These are phyloP conservation scores for Salvelinus sp. DNA, from an alignment of 2,113 vertebrate species.

Conservation along the genomic window DNA sequence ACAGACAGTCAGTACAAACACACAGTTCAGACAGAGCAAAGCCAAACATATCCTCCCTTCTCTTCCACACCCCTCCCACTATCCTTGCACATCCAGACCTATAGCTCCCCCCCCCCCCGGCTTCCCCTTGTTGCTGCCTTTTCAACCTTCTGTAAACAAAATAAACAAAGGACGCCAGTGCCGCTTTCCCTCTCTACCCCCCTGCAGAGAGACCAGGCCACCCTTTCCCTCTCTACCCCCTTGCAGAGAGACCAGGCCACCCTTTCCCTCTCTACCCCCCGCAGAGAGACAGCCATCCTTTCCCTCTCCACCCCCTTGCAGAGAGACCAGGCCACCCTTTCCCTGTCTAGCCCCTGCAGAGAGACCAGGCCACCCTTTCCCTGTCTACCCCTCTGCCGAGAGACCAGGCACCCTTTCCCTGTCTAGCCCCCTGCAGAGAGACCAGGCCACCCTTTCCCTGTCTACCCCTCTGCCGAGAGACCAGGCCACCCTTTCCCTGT, in stretches of 20 bases:
- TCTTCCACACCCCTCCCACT: not conserved
- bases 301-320: not conserved
- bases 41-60: conserved; percentile 5
- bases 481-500: not conserved
- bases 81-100: conserved; percentile 7
- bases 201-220: conserved; percentile 18
- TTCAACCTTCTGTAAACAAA: conserved; percentile 73
- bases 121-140: conserved; percentile 57
- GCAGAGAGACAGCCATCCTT: conserved; percentile 16
- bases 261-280: conserved; percentile 1
- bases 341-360: not conserved
- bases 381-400: not conserved
- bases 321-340: conserved; percentile 22
- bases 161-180: conserved; percentile 63
- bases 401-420: not conserved
- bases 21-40: not conserved
- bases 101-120: conserved; percentile 15
- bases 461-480: not conserved
- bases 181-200: conserved; percentile 6
- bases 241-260: conserved; percentile 11
- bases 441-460: not conserved
- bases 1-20: conserved; percentile 36
- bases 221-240: conserved; percentile 4
- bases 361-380: not conserved
- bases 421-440: not conserved